Percentiles rank a stretch among this genome's conserved stretches.
phyloP scores from a whole-genome alignment of 2,797 vertebrate genomes.

The Enteromius argenteus region DNA sequence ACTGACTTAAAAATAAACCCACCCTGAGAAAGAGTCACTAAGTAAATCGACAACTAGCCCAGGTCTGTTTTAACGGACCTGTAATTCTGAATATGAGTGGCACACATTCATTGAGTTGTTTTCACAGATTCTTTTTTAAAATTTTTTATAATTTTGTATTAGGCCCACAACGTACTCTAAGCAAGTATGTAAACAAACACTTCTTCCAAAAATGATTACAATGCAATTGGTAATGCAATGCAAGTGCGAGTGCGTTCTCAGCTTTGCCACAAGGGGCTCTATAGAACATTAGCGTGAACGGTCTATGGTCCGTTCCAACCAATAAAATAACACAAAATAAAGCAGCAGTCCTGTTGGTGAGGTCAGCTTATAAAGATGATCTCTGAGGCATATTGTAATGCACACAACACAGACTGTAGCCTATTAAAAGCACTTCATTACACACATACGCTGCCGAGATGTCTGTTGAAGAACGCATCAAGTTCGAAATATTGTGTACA shows the following conservation, averaged over 20 bases:
- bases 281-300: background rate
- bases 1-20: background rate
- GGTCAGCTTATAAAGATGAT: conserved; percentile 6
- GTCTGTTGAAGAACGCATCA: background rate
- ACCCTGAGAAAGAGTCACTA: conserved; percentile 14
- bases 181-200: conserved; percentile 19
- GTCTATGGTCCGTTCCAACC: background rate
- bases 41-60: conserved; percentile 3
- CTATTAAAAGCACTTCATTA: conserved; percentile 16
- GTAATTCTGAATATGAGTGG: background rate
- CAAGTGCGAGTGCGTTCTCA: conserved; percentile 10
- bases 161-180: background rate
- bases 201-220: background rate
- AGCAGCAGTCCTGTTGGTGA: conserved; percentile 10
- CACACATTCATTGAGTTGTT: background rate
- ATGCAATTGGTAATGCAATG: background rate
- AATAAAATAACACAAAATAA: background rate
- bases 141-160: background rate
- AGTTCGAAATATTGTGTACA: conserved; percentile 10
- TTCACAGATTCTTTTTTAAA: background rate
- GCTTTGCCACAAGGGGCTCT: background rate
- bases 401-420: conserved; percentile 15
- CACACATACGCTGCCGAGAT: background rate
- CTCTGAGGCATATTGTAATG: background rate
- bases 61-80: background rate